phyloP scores from a whole-genome alignment of 2,888 invertebrate species.

The Drosophila neutralis region DNA sequence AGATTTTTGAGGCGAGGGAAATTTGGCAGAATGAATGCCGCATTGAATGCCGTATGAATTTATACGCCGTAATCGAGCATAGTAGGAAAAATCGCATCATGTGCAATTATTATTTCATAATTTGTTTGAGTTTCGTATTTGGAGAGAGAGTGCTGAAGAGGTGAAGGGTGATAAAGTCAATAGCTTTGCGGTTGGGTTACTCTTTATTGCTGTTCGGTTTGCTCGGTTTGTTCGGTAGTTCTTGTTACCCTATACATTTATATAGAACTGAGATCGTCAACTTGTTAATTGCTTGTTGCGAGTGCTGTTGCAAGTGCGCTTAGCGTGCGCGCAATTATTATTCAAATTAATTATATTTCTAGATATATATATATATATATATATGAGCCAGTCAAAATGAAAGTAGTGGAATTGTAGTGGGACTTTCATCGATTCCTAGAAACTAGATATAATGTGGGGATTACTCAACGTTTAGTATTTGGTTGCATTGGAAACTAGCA shows the following conservation, averaged over 20 bases:
- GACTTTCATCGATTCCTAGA: too few relatives aligned
- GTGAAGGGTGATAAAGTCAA: conserved; percentile 82
- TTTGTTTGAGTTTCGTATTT: conserved; percentile 64
- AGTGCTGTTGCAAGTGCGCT: neutral
- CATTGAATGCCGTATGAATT: conserved; percentile 38
- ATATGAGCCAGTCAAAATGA: too few relatives aligned
- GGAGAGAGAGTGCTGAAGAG: conserved; percentile 1
- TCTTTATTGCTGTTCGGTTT: neutral
- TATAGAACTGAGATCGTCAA: conserved; percentile 15
- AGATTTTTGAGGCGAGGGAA: conserved; percentile 38
- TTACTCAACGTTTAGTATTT: too few relatives aligned
- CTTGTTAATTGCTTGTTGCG: conserved; percentile 23
- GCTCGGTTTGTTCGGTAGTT: neutral
- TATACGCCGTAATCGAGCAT: conserved; percentile 46
- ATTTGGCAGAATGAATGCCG: conserved; percentile 54
- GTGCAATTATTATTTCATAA: conserved; percentile 82
- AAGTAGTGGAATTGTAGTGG: too few relatives aligned
- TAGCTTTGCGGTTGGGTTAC: conserved; percentile 58
- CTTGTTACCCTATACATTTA: neutral
- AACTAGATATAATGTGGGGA: too few relatives aligned
- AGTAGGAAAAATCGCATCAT: conserved; percentile 65
- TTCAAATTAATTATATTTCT: neutral
- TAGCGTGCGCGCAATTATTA: neutral
- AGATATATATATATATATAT: too few relatives aligned
- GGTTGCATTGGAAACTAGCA: too few relatives aligned